Base-by-base conservation (phyloP, 2,113 vertebrate species). In the Apodemus speciosus region DNA sequence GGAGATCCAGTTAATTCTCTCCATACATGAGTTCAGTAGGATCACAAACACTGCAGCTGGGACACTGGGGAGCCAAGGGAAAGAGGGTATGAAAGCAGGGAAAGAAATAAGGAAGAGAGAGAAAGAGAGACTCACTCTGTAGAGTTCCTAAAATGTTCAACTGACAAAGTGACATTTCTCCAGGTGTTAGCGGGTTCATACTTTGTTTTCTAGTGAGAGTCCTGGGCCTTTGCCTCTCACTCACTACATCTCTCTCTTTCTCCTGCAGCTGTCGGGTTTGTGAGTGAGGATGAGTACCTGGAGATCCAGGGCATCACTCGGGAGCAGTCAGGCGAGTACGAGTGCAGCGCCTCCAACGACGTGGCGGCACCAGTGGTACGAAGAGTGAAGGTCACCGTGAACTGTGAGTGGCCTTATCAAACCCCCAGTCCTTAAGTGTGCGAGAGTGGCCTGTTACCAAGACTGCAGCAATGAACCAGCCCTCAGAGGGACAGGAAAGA, bases 271-370 rank as follows among this genome's bases (percentile, higher is more conserved):
- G 98, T 98, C 75, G 98, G 98, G 94, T 98, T 99, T 95, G 98
- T 98, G 91, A 99, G 99, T 0, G 99, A 99, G 81, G 99, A 99
- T 0, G 99, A 99, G 94, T 99, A 99, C 97, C 97, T 99, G 98
- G 99, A 99, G 97, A 99, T 99, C 96, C 98, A 98, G 0, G 98
- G 98, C 46, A 99, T 99, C 98, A 98, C 98, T 0, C 98, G 99
- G 96, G 98, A 99, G 96, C 98, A 98, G 96, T 99, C 99, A 0
- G 99, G 99, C 23, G 98, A 98, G 51, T 99, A 99, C 0, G 99
- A 99, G 95, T 99, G 99, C 98, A 99, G 98, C 1, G 99, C 99
- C 6, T 98, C 98, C 97, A 99, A 99, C 0, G 99, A 99, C 0
- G 99, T 99, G 80, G 99, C 99, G 0, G 97, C 98, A 0, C 98